These are phyloP conservation scores for Antrozous pallidus DNA, from an alignment of 2,797 vertebrate genomes.

Conservation along the genomic window DNA sequence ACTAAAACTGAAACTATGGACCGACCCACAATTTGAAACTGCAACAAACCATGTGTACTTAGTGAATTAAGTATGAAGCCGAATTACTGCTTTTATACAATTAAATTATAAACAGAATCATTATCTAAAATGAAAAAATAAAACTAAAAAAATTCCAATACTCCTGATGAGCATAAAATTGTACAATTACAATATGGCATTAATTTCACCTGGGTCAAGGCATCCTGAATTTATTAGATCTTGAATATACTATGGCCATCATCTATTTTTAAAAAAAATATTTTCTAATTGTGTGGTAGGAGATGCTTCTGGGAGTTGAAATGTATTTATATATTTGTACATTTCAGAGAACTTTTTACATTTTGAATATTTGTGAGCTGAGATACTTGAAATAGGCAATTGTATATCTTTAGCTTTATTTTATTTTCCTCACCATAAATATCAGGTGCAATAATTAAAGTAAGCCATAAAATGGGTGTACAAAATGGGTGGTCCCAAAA, in stretches of 20 bases:
- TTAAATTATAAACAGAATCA: not conserved
- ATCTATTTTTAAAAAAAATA: not conserved
- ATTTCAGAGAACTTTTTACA: not conserved
- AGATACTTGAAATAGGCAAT: slow-evolving; percentile 48
- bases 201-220: not conserved
- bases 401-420: slow-evolving; percentile 31
- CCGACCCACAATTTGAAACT: not conserved
- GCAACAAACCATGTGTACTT: not conserved
- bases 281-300: not conserved
- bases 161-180: not conserved
- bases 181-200: not conserved
- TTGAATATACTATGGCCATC: not conserved
- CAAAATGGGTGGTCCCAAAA: slow-evolving; percentile 64
- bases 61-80: not conserved
- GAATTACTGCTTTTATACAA: not conserved
- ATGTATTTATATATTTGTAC: not conserved
- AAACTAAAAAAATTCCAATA: not conserved
- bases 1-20: not conserved
- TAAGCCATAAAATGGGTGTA: slow-evolving; percentile 23
- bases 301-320: slow-evolving; percentile 40
- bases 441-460: slow-evolving; percentile 55
- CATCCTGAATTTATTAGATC: not conserved
- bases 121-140: slow-evolving; percentile 4
- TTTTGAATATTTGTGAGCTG: slow-evolving; percentile 45
- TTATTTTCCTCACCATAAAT: not conserved